Conservation (phyloP, 1,140 invertebrate species). For the Lepeophtheirus salmonis region DNA sequence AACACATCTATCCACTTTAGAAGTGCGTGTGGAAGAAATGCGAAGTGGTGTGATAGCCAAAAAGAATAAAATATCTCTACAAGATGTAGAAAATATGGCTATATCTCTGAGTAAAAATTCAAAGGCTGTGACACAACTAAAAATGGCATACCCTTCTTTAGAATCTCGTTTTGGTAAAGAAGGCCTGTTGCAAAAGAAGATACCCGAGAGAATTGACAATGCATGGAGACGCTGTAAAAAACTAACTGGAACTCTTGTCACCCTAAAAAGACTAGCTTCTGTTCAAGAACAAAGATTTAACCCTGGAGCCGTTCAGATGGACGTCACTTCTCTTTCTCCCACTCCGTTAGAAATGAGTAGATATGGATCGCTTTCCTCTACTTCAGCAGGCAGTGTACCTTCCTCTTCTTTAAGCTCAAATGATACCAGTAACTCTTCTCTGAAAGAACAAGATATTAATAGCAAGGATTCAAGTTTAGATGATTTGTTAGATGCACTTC, state of each 20-base stretch:
- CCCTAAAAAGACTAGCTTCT: constrained; percentile 46
- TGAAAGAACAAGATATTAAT: neutral
- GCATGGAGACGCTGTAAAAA: constrained; percentile 83
- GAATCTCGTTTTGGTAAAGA: constrained; percentile 38
- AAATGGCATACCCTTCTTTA: constrained; percentile 66
- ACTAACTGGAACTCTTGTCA: constrained; percentile 82
- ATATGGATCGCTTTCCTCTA: neutral
- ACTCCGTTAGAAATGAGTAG: neutral
- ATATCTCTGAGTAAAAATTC: constrained; percentile 63
- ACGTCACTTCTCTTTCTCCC: neutral
- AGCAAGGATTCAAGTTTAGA: neutral
- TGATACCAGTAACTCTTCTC: neutral
- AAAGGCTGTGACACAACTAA: constrained; percentile 85
- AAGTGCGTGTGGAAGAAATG: constrained; percentile 79
- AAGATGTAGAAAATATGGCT: constrained; percentile 88
- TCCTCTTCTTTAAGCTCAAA: neutral
- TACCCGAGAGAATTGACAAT: constrained; percentile 74
- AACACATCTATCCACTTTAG: constrained; percentile 25
- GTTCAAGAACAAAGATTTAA: constrained; percentile 21
- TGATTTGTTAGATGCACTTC: constrained; percentile 6
- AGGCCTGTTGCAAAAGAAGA: constrained; percentile 51
- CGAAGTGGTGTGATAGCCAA: constrained; percentile 83
- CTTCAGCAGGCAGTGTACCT: neutral
- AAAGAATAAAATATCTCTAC: constrained; percentile 83
- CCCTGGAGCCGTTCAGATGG: neutral